Percentiles rank a stretch among this genome's conserved stretches.
Conservation (phyloP, 2,797 vertebrate species). For the Lepilemur septentrionalis region DNA sequence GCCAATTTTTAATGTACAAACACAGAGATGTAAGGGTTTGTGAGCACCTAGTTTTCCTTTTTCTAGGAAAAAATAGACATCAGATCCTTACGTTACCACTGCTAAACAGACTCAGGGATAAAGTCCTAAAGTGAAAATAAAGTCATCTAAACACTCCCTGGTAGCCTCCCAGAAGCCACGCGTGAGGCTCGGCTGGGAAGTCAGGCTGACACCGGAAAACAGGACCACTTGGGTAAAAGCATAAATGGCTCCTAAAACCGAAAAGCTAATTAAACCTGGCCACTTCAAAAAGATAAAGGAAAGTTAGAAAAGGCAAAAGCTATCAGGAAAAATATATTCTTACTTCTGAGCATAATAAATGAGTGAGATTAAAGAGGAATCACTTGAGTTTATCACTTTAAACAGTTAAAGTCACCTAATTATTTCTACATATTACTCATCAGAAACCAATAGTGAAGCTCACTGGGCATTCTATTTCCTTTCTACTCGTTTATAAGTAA, state of each 20-base stretch:
- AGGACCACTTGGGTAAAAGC: neutral
- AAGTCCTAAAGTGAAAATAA: conserved; percentile 51
- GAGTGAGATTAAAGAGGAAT: conserved; percentile 66
- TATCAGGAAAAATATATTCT: conserved; percentile 56
- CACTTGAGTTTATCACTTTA: conserved; percentile 27
- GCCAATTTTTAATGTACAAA: conserved; percentile 18
- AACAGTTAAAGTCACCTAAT: conserved; percentile 48
- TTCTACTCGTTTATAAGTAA: neutral
- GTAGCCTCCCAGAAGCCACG: neutral
- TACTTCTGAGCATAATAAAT: conserved; percentile 64
- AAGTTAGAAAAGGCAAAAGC: conserved; percentile 47
- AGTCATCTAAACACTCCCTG: neutral
- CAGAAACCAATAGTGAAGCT: neutral
- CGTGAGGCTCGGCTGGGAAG: neutral
- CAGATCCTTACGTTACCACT: neutral
- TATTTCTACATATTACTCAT: conserved; percentile 64
- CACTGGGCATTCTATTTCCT: neutral
- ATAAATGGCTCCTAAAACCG: conserved; percentile 14
- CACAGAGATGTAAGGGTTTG: neutral
- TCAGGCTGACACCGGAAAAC: neutral
- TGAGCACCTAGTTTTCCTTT: neutral
- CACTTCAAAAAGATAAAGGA: neutral
- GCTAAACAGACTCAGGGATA: neutral
- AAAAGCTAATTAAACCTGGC: conserved; percentile 63
- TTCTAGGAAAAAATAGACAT: neutral